Evolutionary conservation across 1,140 invertebrate genomes (phyloP), one percentile per base, ranked within the genome.

Genomic region (Polypedilum vanderplanki): DNA sequence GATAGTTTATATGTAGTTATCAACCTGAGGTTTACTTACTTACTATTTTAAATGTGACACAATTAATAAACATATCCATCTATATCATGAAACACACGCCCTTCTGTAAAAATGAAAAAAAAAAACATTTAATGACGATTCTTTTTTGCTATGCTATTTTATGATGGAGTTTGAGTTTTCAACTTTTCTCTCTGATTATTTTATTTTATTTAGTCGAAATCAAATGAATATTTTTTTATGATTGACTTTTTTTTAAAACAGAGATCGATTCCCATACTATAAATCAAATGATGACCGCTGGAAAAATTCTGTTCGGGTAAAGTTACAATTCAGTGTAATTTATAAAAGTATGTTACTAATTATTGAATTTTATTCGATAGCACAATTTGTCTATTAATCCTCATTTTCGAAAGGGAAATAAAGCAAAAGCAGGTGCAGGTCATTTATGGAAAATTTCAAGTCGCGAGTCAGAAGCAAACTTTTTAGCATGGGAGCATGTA

Each of bases 351-450:
- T 33, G 5, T 33, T n/a, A n/a, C n/a, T 33, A 5, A 33, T 33
- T 3, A 3, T 33, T 33, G 24, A 3, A 33, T 33, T 33, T 33
- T 33, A 5, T 33, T 33, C 24, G 5, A 3, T 5, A 33, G 75
- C 93, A 94, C 80, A 94, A 94, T 83, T 83, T 95, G 15, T 94
- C 92, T 1, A 95, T 95, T 79, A 95, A 94, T 83, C 93, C 93
- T 0, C 92, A 94, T 80, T 95, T 95, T 79, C 87, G 92, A 3
- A 95, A 95, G 81, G 93, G 92, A 0, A 89, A 89, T 0, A 91
- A 94, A 79, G 91, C 92, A 0, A 86, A 91, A 0, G 90, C 93
- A 75, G 93, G 93, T 9, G 92, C 93, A 1, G 93, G 93, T 15
- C 93, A 95, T 81, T 85, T 94, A 17, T 95, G 93, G 93, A 92